phyloP scores from a whole-genome alignment of 2,113 vertebrate species.

The Varanus komodoensis region DNA sequence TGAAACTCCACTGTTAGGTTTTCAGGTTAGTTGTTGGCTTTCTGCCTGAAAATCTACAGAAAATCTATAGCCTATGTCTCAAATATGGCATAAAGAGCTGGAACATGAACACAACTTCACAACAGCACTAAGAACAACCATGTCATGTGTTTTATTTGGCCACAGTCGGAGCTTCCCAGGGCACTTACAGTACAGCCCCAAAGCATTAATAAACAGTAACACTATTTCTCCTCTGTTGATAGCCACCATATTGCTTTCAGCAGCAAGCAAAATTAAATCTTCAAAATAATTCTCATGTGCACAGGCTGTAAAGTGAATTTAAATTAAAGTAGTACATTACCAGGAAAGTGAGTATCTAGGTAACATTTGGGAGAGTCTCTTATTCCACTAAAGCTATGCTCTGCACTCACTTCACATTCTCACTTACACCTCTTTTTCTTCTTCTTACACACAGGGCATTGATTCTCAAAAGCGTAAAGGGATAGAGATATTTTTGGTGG shows the following conservation, averaged over 20 bases:
- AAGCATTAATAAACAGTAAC: constrained; percentile 65
- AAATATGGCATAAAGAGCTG: constrained; percentile 13
- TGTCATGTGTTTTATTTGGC: constrained; percentile 49
- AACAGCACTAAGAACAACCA: constrained; percentile 47
- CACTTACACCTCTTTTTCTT: not conserved
- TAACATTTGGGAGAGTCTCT: constrained; percentile 52
- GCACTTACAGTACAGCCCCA: constrained; percentile 47
- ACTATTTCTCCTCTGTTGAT: constrained; percentile 70
- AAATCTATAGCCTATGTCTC: constrained; percentile 26
- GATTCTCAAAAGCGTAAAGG: not conserved
- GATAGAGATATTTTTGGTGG: not conserved
- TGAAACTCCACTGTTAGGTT: constrained; percentile 38
- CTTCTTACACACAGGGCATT: not conserved
- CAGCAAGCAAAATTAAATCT: constrained; percentile 79
- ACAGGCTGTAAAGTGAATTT: constrained; percentile 76
- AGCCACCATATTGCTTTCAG: constrained; percentile 72
- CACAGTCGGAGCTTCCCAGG: constrained; percentile 44
- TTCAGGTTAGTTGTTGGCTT: constrained; percentile 50
- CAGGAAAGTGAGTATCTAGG: constrained; percentile 57
- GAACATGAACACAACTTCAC: constrained; percentile 57
- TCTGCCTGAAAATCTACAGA: constrained; percentile 16
- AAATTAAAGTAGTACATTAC: constrained; percentile 79
- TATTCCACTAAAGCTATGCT: constrained; percentile 46
- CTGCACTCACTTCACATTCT: constrained; percentile 6
- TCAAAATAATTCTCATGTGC: constrained; percentile 78